Conservation (phyloP, 2,797 vertebrate species). For the Acanthornis magna region DNA sequence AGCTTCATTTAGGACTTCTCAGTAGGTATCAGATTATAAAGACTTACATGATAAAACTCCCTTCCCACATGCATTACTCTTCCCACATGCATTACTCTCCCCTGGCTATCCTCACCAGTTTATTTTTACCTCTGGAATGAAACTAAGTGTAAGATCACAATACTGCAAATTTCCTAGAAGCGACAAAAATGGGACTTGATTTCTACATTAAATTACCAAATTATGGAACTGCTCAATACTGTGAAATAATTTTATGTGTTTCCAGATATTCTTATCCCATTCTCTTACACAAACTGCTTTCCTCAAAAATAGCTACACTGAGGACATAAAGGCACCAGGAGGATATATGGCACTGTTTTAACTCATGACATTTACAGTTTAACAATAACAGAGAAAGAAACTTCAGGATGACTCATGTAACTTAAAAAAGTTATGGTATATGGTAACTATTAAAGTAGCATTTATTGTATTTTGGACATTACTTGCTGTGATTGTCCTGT, state of each 20-base stretch:
- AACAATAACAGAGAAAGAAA: background rate
- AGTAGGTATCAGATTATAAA: background rate
- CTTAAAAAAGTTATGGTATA: background rate
- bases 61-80: background rate
- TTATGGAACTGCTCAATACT: background rate
- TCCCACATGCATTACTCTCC: background rate
- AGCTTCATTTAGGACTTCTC: background rate
- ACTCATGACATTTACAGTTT: background rate
- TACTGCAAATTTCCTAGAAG: background rate
- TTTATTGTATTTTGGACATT: background rate
- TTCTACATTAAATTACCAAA: background rate
- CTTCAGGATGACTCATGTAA: background rate
- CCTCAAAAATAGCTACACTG: background rate
- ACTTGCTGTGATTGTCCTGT: background rate
- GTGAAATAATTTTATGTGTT: background rate
- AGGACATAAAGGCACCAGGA: background rate
- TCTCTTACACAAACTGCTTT: background rate
- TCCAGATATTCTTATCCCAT: background rate
- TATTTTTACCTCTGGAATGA: background rate
- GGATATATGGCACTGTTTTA: background rate
- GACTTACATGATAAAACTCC: background rate
- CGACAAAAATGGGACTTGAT: background rate
- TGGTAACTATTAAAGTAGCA: background rate
- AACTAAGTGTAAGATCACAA: background rate
- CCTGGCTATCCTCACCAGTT: background rate